phyloP scores from a whole-genome alignment of 2,113 vertebrate species.

The Hoplias malabaricus region DNA sequence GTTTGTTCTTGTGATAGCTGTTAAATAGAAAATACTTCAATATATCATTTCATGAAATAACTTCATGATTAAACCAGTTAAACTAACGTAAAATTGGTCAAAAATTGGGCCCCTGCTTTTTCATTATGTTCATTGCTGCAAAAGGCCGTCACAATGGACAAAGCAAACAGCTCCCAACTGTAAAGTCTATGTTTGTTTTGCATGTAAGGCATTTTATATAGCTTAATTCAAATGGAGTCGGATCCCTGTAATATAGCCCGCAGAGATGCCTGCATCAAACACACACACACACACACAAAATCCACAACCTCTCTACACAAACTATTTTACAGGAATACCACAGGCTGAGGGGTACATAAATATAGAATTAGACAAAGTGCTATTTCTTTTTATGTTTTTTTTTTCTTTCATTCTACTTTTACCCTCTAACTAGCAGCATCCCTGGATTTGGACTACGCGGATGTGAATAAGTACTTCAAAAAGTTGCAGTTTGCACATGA shows the following conservation, averaged over 20 bases:
- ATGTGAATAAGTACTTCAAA: constrained; percentile 70
- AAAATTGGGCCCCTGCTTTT: neutral
- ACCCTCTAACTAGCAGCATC: constrained; percentile 61
- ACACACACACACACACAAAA: neutral
- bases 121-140: neutral
- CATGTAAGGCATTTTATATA: constrained; percentile 62
- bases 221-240: constrained; percentile 67
- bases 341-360: constrained; percentile 72
- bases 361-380: constrained; percentile 74
- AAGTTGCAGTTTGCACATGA: constrained; percentile 70
- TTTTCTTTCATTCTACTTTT: constrained; percentile 39
- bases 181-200: constrained; percentile 52
- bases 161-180: constrained; percentile 28
- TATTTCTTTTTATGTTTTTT: constrained; percentile 69
- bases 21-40: neutral
- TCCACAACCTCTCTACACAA: neutral
- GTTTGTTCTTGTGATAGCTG: neutral
- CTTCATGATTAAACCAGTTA: too few species aligned
- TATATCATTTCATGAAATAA: neutral
- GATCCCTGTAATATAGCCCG: constrained; percentile 61
- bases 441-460: constrained; percentile 66
- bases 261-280: constrained; percentile 56
- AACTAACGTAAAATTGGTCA: neutral
- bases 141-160: neutral
- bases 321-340: constrained; percentile 67